A percentile compares a stretch with the other conserved stretches of the same genome.
phyloP scores from a whole-genome alignment of 2,113 vertebrate genomes.

The Colaptes auratus region DNA sequence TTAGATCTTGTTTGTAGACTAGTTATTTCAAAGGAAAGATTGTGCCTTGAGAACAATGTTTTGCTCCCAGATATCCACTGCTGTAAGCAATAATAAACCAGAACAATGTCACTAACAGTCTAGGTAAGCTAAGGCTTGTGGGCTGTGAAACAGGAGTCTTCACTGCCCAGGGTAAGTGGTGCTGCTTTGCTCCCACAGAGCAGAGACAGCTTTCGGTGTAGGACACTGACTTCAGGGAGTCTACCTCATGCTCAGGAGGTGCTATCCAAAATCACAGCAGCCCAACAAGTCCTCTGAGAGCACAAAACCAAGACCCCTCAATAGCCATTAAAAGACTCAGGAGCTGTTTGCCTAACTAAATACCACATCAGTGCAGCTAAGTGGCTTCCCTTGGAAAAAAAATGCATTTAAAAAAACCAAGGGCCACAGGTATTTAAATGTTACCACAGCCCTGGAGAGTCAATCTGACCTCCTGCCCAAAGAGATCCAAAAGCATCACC shows the following conservation, averaged over 20 bases:
- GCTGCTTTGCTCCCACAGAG: background rate
- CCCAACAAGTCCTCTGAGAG: fast-evolving
- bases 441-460: background rate
- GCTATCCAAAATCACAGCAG: background rate
- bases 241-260: background rate
- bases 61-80: background rate
- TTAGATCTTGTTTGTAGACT: background rate
- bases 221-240: background rate
- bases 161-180: too few species aligned
- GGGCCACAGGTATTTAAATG: background rate
- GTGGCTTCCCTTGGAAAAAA: fast-evolving
- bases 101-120: background rate
- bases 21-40: background rate
- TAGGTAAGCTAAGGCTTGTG: background rate
- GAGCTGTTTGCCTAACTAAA: background rate
- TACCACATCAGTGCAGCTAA: background rate
- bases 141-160: background rate
- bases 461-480: background rate
- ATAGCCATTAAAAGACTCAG: background rate
- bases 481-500: background rate
- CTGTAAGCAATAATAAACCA: background rate
- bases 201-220: background rate
- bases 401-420: background rate
- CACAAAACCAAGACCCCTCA: background rate
- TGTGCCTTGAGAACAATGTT: background rate